Conservation (phyloP, 2,113 vertebrate species). For the Python bivittatus region DNA sequence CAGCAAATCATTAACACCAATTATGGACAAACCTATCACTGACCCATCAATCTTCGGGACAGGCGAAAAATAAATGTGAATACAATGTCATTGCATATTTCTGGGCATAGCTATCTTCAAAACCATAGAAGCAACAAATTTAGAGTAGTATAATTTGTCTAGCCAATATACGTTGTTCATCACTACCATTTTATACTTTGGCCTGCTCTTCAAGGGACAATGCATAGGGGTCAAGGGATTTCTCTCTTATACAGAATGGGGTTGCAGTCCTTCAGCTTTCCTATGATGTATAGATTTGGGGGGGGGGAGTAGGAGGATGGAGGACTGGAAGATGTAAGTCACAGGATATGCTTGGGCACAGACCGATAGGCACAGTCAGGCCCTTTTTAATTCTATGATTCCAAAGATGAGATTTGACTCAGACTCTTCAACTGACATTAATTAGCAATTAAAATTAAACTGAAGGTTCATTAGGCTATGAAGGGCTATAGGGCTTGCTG, state of each 20-base stretch:
- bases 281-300: background rate
- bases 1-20: background rate
- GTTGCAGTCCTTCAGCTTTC: background rate
- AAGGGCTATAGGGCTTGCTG: background rate
- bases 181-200: background rate
- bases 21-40: constrained; percentile 22
- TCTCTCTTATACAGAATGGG: background rate
- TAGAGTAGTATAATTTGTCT: background rate
- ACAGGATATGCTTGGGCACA: background rate
- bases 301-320: too few species aligned
- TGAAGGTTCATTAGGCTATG: background rate
- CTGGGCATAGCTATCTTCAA: background rate
- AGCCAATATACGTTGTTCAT: background rate
- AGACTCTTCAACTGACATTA: background rate
- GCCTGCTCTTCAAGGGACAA: background rate
- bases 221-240: background rate
- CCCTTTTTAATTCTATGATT: background rate
- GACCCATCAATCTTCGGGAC: constrained; percentile 11
- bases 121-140: background rate
- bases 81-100: background rate
- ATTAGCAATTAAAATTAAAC: background rate
- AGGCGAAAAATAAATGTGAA: background rate
- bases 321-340: background rate
- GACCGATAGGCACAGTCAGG: background rate
- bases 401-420: background rate